phyloP scores from a whole-genome alignment of 2,888 invertebrate species.

The Tetanocera ferruginea region DNA sequence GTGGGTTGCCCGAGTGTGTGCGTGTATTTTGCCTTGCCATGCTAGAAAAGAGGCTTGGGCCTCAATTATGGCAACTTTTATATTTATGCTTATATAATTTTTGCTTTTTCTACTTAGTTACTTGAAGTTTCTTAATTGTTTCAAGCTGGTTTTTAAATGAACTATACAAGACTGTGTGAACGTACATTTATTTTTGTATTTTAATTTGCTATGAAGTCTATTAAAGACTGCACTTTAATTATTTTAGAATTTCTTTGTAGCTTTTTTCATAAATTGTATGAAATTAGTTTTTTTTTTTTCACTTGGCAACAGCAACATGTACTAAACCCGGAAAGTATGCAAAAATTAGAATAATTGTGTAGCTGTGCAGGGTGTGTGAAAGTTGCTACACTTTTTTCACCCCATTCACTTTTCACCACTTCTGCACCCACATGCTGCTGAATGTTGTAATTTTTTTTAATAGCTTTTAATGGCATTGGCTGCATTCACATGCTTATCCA shows the following conservation, averaged over 20 bases:
- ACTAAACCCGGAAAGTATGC: background rate
- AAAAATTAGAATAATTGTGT: background rate
- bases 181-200: background rate
- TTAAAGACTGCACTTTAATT: background rate
- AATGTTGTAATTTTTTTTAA: constrained; percentile 20
- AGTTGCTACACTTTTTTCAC: background rate
- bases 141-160: background rate
- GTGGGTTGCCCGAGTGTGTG: background rate
- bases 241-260: no score
- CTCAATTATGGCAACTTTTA: background rate
- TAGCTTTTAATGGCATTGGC: constrained; percentile 18
- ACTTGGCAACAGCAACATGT: background rate
- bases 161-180: constrained; percentile 7
- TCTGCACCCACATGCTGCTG: background rate
- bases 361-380: background rate
- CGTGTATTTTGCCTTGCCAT: background rate
- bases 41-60: constrained; percentile 10
- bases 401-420: background rate
- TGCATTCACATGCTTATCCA: background rate
- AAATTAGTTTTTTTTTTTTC: constrained; percentile 3
- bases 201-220: background rate
- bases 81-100: background rate
- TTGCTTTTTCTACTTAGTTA: background rate
- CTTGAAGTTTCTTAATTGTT: background rate
- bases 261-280: background rate